phyloP scores from a whole-genome alignment of 2,113 vertebrate species.

The Equus quagga region DNA sequence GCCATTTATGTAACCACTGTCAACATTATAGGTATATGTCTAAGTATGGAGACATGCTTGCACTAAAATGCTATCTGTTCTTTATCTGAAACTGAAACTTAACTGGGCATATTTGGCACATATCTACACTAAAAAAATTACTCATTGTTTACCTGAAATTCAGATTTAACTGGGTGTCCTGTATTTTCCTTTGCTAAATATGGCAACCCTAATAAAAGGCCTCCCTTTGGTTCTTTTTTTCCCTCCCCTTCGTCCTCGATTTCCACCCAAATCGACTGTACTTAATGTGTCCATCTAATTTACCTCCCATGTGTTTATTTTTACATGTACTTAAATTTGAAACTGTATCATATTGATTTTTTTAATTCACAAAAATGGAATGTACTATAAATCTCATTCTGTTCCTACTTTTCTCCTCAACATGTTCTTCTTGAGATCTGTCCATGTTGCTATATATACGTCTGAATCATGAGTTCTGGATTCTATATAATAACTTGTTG shows the following conservation, averaged over 20 bases:
- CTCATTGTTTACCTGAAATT: not conserved
- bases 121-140: not conserved
- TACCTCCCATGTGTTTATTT: not conserved
- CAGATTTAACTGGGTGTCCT: not conserved
- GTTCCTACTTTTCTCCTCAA: not conserved
- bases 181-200: not conserved
- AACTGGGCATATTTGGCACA: not conserved
- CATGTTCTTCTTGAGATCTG: not conserved
- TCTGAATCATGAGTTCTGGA: not conserved
- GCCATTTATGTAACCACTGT: not conserved
- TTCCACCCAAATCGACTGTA: not conserved
- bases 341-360: not conserved
- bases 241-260: not conserved
- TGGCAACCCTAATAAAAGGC: not conserved
- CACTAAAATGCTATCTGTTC: not conserved
- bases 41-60: not conserved
- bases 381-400: not conserved
- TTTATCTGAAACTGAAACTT: not conserved
- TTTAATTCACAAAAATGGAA: not conserved
- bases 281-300: not conserved
- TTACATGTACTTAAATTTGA: not conserved
- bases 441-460: not conserved
- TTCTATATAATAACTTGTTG: not conserved
- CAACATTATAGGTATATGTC: not conserved
- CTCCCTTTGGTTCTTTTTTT: not conserved